Evolutionary conservation across 2,113 vertebrate genomes (phyloP).

Genomic region (Hystrix brachyura): DNA sequence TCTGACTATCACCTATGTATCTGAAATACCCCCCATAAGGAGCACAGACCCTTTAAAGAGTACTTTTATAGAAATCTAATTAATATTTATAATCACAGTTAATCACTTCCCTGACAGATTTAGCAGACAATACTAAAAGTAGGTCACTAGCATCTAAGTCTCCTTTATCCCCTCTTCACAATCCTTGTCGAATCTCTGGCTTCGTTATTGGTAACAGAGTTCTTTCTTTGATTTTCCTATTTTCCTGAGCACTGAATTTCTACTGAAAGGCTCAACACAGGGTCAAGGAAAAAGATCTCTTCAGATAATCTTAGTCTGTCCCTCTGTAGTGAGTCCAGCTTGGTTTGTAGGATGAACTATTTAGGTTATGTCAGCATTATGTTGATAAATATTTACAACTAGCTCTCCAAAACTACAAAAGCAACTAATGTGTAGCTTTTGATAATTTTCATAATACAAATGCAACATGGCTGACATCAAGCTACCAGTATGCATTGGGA

Average conservation of each 20-base stretch:
- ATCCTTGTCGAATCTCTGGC: constrained; percentile 71
- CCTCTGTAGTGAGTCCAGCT: background rate
- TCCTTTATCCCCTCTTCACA: constrained; percentile 72
- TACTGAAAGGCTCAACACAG: background rate
- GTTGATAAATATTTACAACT: background rate
- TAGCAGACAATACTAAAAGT: constrained; percentile 76
- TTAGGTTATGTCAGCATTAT: background rate
- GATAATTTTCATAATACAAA: background rate
- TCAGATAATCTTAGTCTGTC: background rate
- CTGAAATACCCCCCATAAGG: background rate
- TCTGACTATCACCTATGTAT: background rate
- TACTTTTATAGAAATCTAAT: constrained; percentile 64
- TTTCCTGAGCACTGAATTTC: constrained; percentile 17
- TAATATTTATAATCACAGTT: constrained; percentile 81
- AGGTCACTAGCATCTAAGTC: constrained; percentile 79
- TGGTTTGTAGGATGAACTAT: background rate
- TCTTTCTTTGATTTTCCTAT: constrained; percentile 22
- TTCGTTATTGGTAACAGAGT: constrained; percentile 48
- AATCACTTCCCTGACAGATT: constrained; percentile 67
- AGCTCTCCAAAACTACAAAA: constrained; percentile 23
- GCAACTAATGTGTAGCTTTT: background rate
- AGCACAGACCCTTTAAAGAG: constrained; percentile 59
- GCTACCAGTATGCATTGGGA: background rate
- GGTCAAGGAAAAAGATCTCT: background rate
- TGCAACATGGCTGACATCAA: background rate